These are phyloP conservation scores for Drosophila santomea DNA, from an alignment of 1,140 invertebrate genomes.

Conservation along the genomic window DNA sequence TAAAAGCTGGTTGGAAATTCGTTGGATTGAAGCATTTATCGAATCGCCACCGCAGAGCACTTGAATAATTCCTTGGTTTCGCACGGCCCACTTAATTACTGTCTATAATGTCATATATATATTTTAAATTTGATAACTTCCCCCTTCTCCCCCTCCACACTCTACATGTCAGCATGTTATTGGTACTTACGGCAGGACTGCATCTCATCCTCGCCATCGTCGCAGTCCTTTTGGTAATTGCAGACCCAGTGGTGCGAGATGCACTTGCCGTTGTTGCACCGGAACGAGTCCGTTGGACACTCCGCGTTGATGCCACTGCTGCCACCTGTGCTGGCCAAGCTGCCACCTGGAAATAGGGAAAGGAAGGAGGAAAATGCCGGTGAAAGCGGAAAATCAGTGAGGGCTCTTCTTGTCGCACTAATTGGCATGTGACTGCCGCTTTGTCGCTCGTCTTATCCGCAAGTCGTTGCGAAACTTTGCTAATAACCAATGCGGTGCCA, in stretches of 20 bases:
- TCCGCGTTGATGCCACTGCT: constrained; percentile 56
- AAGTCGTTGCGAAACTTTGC: constrained; percentile 28
- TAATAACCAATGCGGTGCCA: constrained; percentile 13
- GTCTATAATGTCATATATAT: constrained; percentile 6
- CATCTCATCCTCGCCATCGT: constrained; percentile 95
- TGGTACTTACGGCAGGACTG: constrained; percentile 93
- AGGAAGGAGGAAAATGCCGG: not conserved
- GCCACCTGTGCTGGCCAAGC: constrained; percentile 43
- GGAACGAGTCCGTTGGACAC: constrained; percentile 91
- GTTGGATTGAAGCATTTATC: constrained; percentile 11
- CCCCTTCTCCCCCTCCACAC: no score
- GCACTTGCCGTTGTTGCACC: constrained; percentile 93
- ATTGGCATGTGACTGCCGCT: constrained; percentile 28
- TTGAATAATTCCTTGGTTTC: constrained; percentile 29
- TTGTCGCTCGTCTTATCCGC: constrained; percentile 55
- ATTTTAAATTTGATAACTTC: constrained; percentile 25
- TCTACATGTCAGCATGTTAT: no score
- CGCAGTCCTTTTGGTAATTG: constrained; percentile 96
- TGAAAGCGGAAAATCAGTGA: constrained; percentile 13
- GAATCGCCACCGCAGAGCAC: constrained; percentile 1
- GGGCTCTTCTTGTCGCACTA: constrained; percentile 17
- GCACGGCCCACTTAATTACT: constrained; percentile 26
- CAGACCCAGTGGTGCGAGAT: constrained; percentile 93
- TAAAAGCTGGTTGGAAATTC: constrained; percentile 12
- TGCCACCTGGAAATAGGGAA: constrained; percentile 52